Conservation (phyloP, 2,888 invertebrate genomes). For the Tachina lurida region DNA sequence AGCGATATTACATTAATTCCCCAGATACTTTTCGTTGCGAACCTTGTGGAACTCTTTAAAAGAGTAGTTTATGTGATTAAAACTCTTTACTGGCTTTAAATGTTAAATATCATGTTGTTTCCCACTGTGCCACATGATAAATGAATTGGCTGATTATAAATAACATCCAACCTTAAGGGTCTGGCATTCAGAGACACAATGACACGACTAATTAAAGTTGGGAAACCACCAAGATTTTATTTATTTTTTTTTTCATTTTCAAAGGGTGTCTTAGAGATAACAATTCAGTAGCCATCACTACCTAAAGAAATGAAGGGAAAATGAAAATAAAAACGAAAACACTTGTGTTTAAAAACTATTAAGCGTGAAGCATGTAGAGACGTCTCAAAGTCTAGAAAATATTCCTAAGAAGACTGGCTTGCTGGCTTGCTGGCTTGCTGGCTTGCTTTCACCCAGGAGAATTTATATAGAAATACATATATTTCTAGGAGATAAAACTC, state of each 20-base stretch:
- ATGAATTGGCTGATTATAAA: slow-evolving; percentile 47
- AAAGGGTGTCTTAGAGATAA: slow-evolving; percentile 12
- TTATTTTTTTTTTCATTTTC: neutral
- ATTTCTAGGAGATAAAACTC: slow-evolving; percentile 1
- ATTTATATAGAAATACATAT: neutral
- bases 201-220: slow-evolving; percentile 66
- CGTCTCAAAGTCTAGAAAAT: slow-evolving; percentile 47
- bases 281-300: slow-evolving; percentile 39
- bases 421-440: no score
- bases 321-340: slow-evolving; percentile 33
- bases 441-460: slow-evolving; percentile 41
- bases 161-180: slow-evolving; percentile 52
- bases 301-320: slow-evolving; percentile 4
- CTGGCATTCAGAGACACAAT: slow-evolving; percentile 49
- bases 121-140: slow-evolving; percentile 44
- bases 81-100: neutral
- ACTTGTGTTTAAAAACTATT: slow-evolving; percentile 55
- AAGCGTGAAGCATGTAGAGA: slow-evolving; percentile 23
- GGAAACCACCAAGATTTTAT: slow-evolving; percentile 55
- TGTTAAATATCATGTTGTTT: neutral
- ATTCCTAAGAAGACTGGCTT: neutral
- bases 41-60: no score
- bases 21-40: no score
- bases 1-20: no score
- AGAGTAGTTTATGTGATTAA: neutral